These are phyloP conservation scores for Ciconia nigra DNA, from an alignment of 2,797 vertebrate species.

Conservation along the genomic window DNA sequence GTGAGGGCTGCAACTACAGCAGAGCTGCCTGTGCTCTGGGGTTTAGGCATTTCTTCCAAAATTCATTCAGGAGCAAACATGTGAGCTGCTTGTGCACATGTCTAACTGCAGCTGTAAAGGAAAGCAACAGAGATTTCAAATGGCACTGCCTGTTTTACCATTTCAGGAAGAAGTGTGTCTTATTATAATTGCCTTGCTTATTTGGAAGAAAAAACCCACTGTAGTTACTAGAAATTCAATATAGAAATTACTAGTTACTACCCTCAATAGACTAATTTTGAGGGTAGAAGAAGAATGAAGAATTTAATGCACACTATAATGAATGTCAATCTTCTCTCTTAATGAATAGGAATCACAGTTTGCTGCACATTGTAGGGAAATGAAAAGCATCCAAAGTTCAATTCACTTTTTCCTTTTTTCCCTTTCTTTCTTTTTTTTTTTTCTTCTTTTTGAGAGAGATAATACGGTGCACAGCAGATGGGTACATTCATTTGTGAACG, in stretches of 20 bases:
- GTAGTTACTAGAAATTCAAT: slow-evolving; percentile 57
- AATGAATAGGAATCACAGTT: slow-evolving; percentile 65
- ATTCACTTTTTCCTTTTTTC: not conserved
- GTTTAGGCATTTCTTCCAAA: not conserved
- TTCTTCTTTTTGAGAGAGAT: not conserved
- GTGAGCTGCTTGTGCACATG: not conserved
- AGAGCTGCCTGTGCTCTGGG: not conserved
- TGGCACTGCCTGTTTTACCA: not conserved
- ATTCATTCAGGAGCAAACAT: not conserved
- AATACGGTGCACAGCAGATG: slow-evolving; percentile 5
- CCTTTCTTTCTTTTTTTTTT: not conserved
- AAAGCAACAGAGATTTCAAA: not conserved
- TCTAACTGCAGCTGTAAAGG: not conserved
- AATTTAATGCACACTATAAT: slow-evolving; percentile 56
- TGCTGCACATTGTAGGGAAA: slow-evolving; percentile 48
- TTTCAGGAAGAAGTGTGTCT: not conserved
- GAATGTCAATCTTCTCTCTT: slow-evolving; percentile 52
- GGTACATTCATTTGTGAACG: not conserved
- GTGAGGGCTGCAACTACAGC: not conserved
- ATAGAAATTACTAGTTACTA: slow-evolving; percentile 27
- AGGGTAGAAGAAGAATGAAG: slow-evolving; percentile 43
- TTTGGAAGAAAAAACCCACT: slow-evolving; percentile 19
- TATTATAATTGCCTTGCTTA: slow-evolving; percentile 24
- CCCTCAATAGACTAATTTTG: slow-evolving; percentile 60
- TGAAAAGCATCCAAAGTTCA: slow-evolving; percentile 46